Base-by-base conservation (phyloP, 2,797 vertebrate genomes). In the Holocentrus rufus region DNA sequence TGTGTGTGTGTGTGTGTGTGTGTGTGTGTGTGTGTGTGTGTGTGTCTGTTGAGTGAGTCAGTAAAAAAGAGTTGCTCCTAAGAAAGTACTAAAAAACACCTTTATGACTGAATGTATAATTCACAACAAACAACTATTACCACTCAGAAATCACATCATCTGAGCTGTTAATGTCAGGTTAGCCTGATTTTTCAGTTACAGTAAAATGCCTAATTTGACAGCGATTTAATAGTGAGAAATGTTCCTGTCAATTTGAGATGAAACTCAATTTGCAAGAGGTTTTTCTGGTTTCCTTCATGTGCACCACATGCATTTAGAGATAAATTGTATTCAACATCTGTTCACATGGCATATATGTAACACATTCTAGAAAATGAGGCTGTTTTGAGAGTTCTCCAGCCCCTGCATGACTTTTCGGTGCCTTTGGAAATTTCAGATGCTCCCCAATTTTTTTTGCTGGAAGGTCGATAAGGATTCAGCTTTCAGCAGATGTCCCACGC, bases 391-490 rank as follows among this genome's bases (percentile, higher is more conserved):
- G 69, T 75, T 76, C 75, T 86, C 57, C 69, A 58, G 78, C n/a
- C 20, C 10, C n/a, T 3, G 25, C 17, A 9, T 25, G 13, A 44
- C 11, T 30, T 47, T 22, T 22, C 34, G 22, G 20, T 70, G 84
- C 78, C 74, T 60, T 87, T 77, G 79, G 74, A 87, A 85, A 77
- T 34, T 86, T 87, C 90, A 92, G 90, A 91, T 89, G 90, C 86
- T 89, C 63, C 56, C 54, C 61, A 14, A 85, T 75, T 84, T 56
- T 68, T 1, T 56, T 68, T 1, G 73, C 78, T 85, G 78, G 77
- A 88, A 85, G 79, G 83, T 79, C 73, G 88, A 91, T 90, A 88
- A 84, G 88, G 79, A 87, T 80, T 87, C 80, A 18, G 76, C 75
- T 88, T 87, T 90, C 86, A 89, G 56, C 88, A 87, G 87, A 83